A percentile compares a stretch with the other conserved stretches of the same genome.
phyloP scores from a whole-genome alignment of 2,113 vertebrate genomes.

The Cheirogaleus medius region DNA sequence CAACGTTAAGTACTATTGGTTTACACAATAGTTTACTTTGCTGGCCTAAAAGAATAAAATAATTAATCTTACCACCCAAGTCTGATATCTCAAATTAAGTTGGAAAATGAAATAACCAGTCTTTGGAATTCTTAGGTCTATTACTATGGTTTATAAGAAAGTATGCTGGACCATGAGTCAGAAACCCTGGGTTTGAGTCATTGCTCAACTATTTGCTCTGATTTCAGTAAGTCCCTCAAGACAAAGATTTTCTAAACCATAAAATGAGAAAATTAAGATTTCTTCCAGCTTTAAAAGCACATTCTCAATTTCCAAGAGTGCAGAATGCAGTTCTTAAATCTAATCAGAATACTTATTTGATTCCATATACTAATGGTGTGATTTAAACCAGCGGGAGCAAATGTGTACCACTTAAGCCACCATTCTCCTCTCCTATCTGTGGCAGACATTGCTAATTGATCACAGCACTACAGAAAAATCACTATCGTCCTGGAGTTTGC shows the following conservation, averaged over 20 bases:
- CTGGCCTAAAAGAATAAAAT: background rate
- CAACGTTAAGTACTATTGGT: background rate
- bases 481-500: background rate
- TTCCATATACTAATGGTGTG: background rate
- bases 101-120: slow-evolving; percentile 5
- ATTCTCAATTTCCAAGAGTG: background rate
- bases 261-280: slow-evolving; percentile 20
- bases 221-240: background rate
- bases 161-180: background rate
- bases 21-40: background rate
- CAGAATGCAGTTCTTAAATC: background rate
- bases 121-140: background rate
- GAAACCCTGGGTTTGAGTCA: background rate
- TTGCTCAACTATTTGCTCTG: background rate
- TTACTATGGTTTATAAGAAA: background rate
- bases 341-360: background rate
- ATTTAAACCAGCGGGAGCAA: background rate
- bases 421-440: background rate
- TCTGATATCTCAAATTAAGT: slow-evolving; percentile 8
- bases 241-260: background rate
- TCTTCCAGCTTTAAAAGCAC: background rate
- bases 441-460: background rate
- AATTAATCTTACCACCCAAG: background rate
- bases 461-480: background rate
- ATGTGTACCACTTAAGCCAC: background rate